Conservation (phyloP, 1,140 invertebrate genomes). For the Drosophila sp. region DNA sequence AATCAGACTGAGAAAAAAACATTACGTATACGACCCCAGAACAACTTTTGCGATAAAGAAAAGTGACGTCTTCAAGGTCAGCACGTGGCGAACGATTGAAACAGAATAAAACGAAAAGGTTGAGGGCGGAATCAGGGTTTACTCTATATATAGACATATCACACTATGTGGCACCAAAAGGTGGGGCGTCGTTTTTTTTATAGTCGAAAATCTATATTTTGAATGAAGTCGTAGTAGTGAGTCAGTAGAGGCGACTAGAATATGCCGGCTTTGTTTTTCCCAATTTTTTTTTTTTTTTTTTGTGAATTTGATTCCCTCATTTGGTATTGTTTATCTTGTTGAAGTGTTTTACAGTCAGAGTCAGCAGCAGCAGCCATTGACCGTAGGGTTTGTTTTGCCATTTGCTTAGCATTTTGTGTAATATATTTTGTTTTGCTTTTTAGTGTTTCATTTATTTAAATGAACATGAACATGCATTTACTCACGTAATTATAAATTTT, state of each 20-base stretch:
- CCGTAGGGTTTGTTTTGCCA: conserved; percentile 9
- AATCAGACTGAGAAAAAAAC: conserved; percentile 29
- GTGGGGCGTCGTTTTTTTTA: conserved; percentile 9
- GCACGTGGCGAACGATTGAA: conserved; percentile 41
- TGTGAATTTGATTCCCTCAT: neutral
- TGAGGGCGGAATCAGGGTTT: conserved; percentile 16
- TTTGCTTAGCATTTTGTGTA: neutral
- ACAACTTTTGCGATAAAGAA: conserved; percentile 62
- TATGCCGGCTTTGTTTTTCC: neutral
- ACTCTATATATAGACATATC: conserved; percentile 9
- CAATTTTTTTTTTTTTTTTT: neutral
- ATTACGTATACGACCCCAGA: conserved; percentile 63
- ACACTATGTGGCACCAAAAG: conserved; percentile 17
- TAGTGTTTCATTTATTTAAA: conserved; percentile 11
- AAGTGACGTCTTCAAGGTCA: conserved; percentile 70
- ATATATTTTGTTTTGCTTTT: conserved; percentile 4
- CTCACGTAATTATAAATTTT: neutral
- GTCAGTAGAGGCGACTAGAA: neutral
- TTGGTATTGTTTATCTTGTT: conserved; percentile 4
- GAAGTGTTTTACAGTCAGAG: conserved; percentile 1
- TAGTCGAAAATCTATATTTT: conserved; percentile 3
- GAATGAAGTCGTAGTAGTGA: conserved; percentile 10
- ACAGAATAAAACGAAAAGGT: neutral
- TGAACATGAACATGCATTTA: conserved; percentile 7
- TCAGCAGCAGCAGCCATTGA: neutral